A percentile compares a stretch with the other conserved stretches of the same genome.
Conservation (phyloP, 2,797 vertebrate species). For the Tangara arthus region DNA sequence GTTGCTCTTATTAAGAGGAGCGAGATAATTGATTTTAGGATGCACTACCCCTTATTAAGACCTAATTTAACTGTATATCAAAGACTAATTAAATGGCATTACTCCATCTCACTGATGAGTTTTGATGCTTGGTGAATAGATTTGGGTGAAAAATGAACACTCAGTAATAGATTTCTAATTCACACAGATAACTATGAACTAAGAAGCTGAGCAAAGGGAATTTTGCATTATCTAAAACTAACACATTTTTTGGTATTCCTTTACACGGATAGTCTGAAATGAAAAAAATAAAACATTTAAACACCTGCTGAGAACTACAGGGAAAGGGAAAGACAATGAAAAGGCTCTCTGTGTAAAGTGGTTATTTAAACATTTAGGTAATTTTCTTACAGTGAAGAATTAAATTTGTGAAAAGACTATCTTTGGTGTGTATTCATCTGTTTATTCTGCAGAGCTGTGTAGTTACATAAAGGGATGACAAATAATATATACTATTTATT, state of each 20-base stretch:
- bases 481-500: background rate
- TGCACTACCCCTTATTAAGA: conserved; percentile 83
- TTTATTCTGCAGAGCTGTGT: background rate
- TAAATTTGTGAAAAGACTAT: background rate
- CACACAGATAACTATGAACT: conserved; percentile 67
- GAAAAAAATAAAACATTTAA: conserved; percentile 55
- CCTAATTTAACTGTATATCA: conserved; percentile 85
- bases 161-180: conserved; percentile 73
- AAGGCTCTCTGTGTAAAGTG: background rate
- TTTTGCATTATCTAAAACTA: conserved; percentile 72
- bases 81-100: conserved; percentile 85
- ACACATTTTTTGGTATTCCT: conserved; percentile 67
- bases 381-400: background rate
- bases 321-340: conserved; percentile 35
- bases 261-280: conserved; percentile 46
- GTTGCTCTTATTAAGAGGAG: conserved; percentile 82
- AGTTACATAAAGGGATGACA: background rate
- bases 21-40: conserved; percentile 84
- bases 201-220: conserved; percentile 71
- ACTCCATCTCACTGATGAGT: conserved; percentile 82
- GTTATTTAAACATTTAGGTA: conserved; percentile 53
- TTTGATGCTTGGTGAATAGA: conserved; percentile 79
- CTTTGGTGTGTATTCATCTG: background rate
- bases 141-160: conserved; percentile 75
- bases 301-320: conserved; percentile 53